These are phyloP conservation scores for Leptodactylus fuscus DNA, from an alignment of 2,113 vertebrate species.

Conservation along the genomic window DNA sequence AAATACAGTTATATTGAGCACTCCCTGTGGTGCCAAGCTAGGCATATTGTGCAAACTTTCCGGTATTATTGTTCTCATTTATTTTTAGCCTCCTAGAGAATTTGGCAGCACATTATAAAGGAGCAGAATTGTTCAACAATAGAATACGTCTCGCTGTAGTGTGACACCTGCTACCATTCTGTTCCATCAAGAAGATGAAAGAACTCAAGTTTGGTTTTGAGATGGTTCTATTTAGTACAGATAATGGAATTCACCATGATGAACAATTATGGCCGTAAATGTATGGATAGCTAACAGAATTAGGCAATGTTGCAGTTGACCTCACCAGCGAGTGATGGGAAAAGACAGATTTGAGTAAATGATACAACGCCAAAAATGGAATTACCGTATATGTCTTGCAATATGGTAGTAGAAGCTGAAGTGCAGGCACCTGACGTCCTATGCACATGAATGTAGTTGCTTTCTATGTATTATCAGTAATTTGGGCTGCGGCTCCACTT, in stretches of 20 bases:
- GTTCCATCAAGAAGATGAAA: not conserved
- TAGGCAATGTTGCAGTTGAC: not conserved
- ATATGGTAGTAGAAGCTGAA: too few species aligned
- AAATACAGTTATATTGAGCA: conserved; percentile 40
- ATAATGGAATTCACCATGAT: not conserved
- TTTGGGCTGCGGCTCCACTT: too few species aligned
- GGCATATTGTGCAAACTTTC: conserved; percentile 47
- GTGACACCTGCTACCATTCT: conserved; percentile 31
- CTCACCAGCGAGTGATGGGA: not conserved
- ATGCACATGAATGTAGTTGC: too few species aligned
- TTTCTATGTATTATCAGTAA: too few species aligned
- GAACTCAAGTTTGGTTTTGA: not conserved
- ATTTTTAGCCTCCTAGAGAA: conserved; percentile 39
- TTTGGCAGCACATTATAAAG: conserved; percentile 42
- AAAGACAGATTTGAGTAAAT: not conserved
- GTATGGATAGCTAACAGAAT: not conserved
- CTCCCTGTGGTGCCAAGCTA: conserved; percentile 47
- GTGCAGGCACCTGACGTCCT: too few species aligned
- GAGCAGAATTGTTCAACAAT: conserved; percentile 32
- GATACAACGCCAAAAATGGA: not conserved
- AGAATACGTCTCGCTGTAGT: conserved; percentile 4
- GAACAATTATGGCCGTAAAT: not conserved
- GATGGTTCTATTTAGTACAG: not conserved
- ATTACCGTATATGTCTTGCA: not conserved
- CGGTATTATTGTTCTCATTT: conserved; percentile 48